These are phyloP conservation scores for Buphagus erythrorhynchus DNA, from an alignment of 2,797 vertebrate genomes.

Conservation along the genomic window DNA sequence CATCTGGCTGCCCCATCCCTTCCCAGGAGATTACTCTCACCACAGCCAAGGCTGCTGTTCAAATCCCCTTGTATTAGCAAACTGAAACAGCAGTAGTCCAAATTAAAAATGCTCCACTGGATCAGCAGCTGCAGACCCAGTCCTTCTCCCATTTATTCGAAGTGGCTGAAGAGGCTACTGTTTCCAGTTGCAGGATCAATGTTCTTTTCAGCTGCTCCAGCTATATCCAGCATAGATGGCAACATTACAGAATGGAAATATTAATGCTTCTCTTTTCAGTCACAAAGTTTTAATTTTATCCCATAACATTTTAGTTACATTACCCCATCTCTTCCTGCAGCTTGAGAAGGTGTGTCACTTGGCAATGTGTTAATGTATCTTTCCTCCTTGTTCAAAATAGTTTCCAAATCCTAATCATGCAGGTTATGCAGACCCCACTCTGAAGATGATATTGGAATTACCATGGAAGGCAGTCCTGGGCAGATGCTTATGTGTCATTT, in stretches of 20 bases:
- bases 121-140: background rate
- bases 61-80: constrained; percentile 18
- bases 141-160: background rate
- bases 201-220: background rate
- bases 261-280: background rate
- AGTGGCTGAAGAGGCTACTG: background rate
- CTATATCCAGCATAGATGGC: background rate
- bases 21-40: background rate
- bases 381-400: background rate
- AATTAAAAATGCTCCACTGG: background rate
- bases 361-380: background rate
- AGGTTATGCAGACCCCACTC: background rate
- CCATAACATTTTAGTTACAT: background rate
- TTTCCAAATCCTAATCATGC: background rate
- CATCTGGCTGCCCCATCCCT: constrained; percentile 20
- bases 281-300: background rate
- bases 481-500: background rate
- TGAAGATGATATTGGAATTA: background rate
- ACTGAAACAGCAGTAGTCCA: background rate
- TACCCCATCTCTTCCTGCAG: background rate
- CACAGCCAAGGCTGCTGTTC: background rate
- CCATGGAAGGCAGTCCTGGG: background rate
- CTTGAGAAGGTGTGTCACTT: background rate
- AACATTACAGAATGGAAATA: background rate
- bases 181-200: background rate